A percentile compares a stretch with the other conserved stretches of the same genome.
These are phyloP conservation scores for Arizona elegans DNA, from an alignment of 2,113 vertebrate species.

Conservation along the genomic window DNA sequence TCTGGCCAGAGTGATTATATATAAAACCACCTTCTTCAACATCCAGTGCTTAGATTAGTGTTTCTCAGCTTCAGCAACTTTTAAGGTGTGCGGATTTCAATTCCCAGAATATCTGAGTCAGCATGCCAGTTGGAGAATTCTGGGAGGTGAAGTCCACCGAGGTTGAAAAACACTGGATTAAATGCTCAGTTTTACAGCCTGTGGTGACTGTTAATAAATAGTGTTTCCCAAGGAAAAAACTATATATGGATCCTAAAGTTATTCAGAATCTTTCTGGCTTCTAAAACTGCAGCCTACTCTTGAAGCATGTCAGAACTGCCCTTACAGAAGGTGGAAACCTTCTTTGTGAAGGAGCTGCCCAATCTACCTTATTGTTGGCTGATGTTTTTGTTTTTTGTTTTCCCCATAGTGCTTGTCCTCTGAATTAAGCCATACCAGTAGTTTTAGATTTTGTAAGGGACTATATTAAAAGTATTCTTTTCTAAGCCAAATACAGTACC, in stretches of 20 bases:
- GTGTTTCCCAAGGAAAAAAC: not conserved
- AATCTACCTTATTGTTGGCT: not conserved
- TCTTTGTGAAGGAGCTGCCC: not conserved
- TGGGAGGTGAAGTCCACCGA: not conserved
- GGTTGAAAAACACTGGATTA: not conserved
- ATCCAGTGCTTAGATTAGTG: not conserved
- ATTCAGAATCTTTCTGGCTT: not conserved
- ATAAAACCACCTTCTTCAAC: not conserved
- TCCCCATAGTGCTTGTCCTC: not conserved
- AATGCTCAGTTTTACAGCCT: not conserved
- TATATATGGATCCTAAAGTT: not conserved
- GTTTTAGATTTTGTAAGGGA: not conserved
- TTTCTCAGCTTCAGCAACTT: not conserved
- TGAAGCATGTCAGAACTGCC: not conserved
- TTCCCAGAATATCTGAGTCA: not conserved
- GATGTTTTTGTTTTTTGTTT: not conserved
- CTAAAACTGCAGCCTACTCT: not conserved
- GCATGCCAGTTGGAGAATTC: not conserved
- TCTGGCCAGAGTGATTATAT: no score
- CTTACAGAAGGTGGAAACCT: not conserved
- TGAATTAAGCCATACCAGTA: conserved; percentile 2
- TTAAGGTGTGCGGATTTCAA: not conserved
- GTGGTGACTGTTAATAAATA: not conserved
- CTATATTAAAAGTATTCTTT: not conserved
- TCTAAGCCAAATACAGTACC: not conserved